Conservation (phyloP, 2,797 vertebrate genomes). For the Bradypodion ventrale region DNA sequence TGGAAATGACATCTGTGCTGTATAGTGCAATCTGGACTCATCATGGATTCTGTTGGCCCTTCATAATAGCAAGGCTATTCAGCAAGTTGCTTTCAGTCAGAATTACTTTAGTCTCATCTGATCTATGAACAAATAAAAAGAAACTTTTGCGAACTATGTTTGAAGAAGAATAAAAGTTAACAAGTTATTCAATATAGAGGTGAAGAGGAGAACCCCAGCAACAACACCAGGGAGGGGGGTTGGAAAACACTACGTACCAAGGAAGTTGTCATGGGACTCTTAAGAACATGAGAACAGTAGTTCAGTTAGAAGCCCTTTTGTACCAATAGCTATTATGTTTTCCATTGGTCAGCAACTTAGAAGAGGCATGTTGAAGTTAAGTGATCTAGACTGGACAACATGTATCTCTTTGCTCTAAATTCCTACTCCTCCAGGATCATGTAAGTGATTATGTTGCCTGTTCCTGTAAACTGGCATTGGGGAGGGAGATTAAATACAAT, state of each 20-base stretch:
- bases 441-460: neutral
- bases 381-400: too few relatives aligned
- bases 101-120: neutral
- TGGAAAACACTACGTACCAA: too few relatives aligned
- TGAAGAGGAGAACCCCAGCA: neutral
- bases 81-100: neutral
- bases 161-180: neutral
- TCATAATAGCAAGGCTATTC: constrained; percentile 11
- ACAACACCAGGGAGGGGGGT: too few relatives aligned
- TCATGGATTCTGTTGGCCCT: neutral
- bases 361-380: neutral
- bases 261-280: neutral
- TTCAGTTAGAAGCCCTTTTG: neutral
- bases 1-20: neutral
- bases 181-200: neutral
- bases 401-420: neutral
- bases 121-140: neutral
- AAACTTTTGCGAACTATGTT: neutral
- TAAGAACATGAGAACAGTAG: neutral
- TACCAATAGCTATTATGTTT: neutral
- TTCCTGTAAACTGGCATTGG: neutral
- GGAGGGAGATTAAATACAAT: neutral
- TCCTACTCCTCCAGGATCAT: neutral
- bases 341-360: neutral
- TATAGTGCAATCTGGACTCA: neutral